Percentiles rank a stretch among this genome's conserved stretches.
phyloP scores from a whole-genome alignment of 2,888 invertebrate genomes.

The Lithophane ornitopus region DNA sequence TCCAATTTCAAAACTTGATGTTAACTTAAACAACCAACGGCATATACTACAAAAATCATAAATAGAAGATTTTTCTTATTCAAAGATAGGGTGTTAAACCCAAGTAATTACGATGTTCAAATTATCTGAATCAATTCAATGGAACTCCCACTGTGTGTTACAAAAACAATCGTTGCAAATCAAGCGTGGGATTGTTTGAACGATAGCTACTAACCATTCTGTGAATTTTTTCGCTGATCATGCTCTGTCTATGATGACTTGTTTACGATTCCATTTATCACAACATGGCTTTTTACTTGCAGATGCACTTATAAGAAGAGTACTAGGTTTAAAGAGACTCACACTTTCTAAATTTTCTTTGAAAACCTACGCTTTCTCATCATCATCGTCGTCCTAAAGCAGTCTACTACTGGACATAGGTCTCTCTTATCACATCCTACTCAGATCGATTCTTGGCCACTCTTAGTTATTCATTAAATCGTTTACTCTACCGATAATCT shows the following conservation, averaged over 20 bases:
- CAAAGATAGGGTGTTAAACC: conserved; percentile 39
- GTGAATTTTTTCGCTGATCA: conserved; percentile 45
- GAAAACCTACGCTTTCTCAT: background rate
- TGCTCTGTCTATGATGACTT: conserved; percentile 5
- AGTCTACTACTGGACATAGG: too few species aligned
- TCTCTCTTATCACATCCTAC: background rate
- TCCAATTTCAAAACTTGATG: background rate
- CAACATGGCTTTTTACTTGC: conserved; percentile 15
- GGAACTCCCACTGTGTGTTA: conserved; percentile 30
- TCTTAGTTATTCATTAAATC: background rate
- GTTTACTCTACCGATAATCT: background rate
- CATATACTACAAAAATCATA: background rate
- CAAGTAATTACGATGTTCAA: conserved; percentile 11
- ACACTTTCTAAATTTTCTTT: conserved; percentile 21
- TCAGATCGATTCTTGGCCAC: background rate
- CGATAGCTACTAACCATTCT: conserved; percentile 51
- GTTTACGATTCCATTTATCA: conserved; percentile 32
- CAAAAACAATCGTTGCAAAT: conserved; percentile 53
- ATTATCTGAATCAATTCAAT: conserved; percentile 48
- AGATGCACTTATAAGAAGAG: conserved; percentile 13
- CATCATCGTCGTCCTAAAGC: background rate
- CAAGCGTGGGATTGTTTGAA: conserved; percentile 58
- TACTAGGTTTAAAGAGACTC: background rate
- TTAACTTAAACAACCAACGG: background rate
- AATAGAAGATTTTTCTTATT: background rate